Evolutionary conservation across 2,113 vertebrate genomes (phyloP).

Genomic region (Oreochromis aureus): DNA sequence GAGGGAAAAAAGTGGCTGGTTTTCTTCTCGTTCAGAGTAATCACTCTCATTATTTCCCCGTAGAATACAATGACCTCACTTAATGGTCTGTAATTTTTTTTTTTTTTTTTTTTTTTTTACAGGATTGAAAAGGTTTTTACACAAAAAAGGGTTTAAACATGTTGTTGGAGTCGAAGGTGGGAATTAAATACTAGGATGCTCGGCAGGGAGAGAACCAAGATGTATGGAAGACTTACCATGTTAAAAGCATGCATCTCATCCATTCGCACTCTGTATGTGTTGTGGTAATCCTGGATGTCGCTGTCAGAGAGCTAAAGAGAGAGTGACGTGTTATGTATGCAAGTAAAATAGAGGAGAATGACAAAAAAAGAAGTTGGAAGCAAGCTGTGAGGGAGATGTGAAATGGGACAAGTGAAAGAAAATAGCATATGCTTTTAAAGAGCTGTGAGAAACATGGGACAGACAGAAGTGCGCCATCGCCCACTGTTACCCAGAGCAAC

Average conservation of each 20-base stretch:
- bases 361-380: background rate
- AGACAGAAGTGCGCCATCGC: background rate
- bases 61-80: conserved; percentile 10
- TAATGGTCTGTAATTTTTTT: background rate
- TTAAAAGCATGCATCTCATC: conserved; percentile 92
- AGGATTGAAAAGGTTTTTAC: background rate
- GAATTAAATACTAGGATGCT: background rate
- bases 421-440: background rate
- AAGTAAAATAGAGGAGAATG: background rate
- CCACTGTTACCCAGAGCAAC: background rate
- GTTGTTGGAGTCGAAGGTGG: background rate
- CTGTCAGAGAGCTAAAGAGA: conserved; percentile 70
- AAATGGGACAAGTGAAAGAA: background rate
- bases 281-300: conserved; percentile 81
- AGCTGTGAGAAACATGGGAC: background rate
- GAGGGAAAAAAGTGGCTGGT: background rate
- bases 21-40: background rate
- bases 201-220: background rate
- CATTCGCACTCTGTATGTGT: conserved; percentile 78
- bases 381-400: background rate
- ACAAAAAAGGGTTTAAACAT: background rate
- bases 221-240: conserved; percentile 74
- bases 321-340: background rate
- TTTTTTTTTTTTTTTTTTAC: background rate
- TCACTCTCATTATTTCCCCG: background rate